phyloP scores from a whole-genome alignment of 2,113 vertebrate genomes.

The Amblyopsis rosae region DNA sequence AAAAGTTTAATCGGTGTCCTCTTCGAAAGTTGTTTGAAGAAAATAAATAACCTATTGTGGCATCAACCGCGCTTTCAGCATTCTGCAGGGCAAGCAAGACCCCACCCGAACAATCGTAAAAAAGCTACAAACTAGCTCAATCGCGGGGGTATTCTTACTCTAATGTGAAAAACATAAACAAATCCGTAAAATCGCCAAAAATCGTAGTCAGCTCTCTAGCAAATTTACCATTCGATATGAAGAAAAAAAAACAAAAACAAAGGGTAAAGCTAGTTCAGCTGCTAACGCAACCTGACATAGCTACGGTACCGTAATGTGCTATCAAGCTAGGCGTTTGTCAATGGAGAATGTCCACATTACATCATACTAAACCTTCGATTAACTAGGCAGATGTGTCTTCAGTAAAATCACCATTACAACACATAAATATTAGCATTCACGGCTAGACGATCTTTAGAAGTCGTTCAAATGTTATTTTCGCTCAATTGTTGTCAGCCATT shows the following conservation, averaged over 20 bases:
- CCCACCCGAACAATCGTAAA: not conserved
- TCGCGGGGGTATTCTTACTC: too few relatives aligned
- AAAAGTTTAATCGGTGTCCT: not conserved
- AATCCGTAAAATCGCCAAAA: too few relatives aligned
- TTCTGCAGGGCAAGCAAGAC: not conserved
- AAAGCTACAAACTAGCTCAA: not conserved
- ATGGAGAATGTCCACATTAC: not conserved
- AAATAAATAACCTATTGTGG: conserved; percentile 1
- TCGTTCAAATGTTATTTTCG: conserved; percentile 27
- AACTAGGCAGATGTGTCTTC: too few relatives aligned
- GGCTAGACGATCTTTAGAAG: not conserved
- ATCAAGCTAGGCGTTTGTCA: not conserved
- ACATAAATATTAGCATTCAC: not conserved
- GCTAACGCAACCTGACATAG: conserved; percentile 37
- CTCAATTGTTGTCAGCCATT: conserved; percentile 66
- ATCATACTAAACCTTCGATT: not conserved
- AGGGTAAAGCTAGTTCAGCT: conserved; percentile 30
- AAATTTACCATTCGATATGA: conserved; percentile 15
- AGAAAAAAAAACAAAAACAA: conserved; percentile 14
- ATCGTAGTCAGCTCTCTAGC: too few relatives aligned
- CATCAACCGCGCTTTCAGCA: not conserved
- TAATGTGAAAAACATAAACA: too few relatives aligned
- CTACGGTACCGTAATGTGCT: conserved; percentile 13
- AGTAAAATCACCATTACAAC: fast-evolving
- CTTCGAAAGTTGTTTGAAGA: not conserved